Conservation (phyloP, 2,888 invertebrate species). For the Tridacna crocea region DNA sequence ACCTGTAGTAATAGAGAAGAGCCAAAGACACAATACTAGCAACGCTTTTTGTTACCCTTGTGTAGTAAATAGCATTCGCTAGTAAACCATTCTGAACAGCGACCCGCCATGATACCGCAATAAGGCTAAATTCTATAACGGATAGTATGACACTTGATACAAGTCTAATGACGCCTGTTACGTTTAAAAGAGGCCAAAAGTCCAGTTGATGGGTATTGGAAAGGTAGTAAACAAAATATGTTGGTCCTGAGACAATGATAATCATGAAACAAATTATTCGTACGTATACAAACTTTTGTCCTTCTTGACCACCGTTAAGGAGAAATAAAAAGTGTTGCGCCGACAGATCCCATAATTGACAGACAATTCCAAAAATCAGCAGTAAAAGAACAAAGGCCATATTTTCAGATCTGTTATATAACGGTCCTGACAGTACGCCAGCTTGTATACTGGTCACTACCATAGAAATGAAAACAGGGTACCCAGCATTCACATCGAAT, state of each 20-base stretch:
- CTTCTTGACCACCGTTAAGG: background rate
- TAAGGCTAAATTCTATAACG: background rate
- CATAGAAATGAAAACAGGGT: background rate
- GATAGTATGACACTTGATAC: background rate
- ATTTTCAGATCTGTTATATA: background rate
- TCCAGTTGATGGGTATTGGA: background rate
- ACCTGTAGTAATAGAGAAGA: background rate
- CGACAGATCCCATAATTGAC: slow-evolving; percentile 8
- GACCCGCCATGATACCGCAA: background rate
- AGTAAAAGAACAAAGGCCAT: slow-evolving; percentile 9
- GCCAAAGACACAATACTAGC: background rate
- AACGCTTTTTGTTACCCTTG: background rate
- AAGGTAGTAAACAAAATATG: background rate
- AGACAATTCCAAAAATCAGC: background rate
- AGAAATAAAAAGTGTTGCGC: background rate
- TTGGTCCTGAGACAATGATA: background rate
- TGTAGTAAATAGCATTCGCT: slow-evolving; percentile 1
- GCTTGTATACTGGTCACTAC: slow-evolving; percentile 1
- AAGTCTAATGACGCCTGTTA: slow-evolving; percentile 8
- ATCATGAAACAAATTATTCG: background rate
- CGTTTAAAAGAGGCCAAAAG: background rate
- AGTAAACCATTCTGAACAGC: background rate
- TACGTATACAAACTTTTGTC: background rate
- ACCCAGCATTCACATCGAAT: background rate
- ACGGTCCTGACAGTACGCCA: background rate